Percentiles rank a stretch among this genome's conserved stretches.
These are phyloP conservation scores for Ptyas mucosa DNA, from an alignment of 2,113 vertebrate species.

Conservation along the genomic window DNA sequence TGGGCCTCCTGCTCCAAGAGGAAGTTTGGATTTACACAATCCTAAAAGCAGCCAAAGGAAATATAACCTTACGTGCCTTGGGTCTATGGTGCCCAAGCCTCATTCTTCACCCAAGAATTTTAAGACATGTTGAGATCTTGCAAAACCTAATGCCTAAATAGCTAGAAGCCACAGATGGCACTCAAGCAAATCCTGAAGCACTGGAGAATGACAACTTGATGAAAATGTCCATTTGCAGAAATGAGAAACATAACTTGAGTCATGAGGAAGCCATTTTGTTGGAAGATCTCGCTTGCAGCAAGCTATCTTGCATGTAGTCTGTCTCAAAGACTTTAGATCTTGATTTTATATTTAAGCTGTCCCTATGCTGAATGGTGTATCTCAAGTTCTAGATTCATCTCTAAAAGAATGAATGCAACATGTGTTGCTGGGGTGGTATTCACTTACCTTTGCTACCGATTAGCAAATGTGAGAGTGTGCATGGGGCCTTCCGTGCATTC, in stretches of 20 bases:
- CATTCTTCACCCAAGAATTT: background rate
- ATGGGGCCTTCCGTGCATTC: too few species aligned
- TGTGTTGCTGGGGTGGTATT: too few species aligned
- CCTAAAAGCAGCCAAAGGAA: background rate
- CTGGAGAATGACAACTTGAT: constrained; percentile 15
- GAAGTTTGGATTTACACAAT: background rate
- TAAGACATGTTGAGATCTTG: constrained; percentile 27
- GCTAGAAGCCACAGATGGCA: constrained; percentile 37
- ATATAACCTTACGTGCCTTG: background rate
- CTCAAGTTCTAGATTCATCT: background rate
- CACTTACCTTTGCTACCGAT: too few species aligned
- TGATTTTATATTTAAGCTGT: background rate
- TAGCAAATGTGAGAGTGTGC: too few species aligned
- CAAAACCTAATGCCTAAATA: background rate
- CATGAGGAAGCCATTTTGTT: background rate
- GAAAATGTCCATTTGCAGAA: constrained; percentile 18
- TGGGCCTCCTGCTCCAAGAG: background rate
- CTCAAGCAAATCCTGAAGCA: constrained; percentile 37
- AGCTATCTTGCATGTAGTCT: constrained; percentile 27
- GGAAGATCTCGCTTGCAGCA: background rate
- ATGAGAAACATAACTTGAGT: constrained; percentile 15
- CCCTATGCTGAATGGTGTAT: background rate
- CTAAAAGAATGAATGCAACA: background rate
- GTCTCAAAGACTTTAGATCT: constrained; percentile 9
- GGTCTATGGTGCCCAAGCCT: constrained; percentile 11